These are phyloP conservation scores for Enteromius anoplus DNA, from an alignment of 2,797 vertebrate species.

Conservation along the genomic window DNA sequence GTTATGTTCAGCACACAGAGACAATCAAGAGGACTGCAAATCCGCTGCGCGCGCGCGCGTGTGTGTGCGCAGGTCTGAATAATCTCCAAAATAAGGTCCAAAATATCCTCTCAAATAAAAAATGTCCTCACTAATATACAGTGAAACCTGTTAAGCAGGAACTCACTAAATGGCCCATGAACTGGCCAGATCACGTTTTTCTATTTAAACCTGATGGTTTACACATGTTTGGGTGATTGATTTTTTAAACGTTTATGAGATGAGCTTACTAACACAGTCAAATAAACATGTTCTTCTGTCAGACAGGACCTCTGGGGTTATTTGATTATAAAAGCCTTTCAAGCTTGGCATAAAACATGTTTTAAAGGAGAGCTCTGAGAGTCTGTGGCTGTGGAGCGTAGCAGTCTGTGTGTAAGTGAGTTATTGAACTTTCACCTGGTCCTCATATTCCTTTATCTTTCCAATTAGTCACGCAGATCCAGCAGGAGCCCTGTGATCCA, in stretches of 20 bases:
- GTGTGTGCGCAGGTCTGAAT: background rate
- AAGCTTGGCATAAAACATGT: background rate
- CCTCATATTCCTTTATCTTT: constrained; percentile 58
- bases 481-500: constrained; percentile 60
- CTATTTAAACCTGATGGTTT: background rate
- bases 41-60: too few species aligned
- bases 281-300: background rate
- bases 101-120: background rate
- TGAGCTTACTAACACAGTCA: background rate
- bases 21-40: background rate
- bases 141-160: background rate
- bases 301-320: background rate
- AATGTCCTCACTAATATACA: background rate
- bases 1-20: background rate
- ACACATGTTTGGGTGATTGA: background rate
- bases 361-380: background rate
- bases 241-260: background rate
- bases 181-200: background rate
- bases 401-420: background rate
- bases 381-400: background rate
- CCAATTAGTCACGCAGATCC: constrained; percentile 75
- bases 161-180: background rate
- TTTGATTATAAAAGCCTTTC: background rate
- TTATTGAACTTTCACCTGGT: constrained; percentile 62
- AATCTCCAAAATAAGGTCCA: background rate